These are phyloP conservation scores for Andrena marginata DNA, from an alignment of 2,888 invertebrate genomes.

Conservation along the genomic window DNA sequence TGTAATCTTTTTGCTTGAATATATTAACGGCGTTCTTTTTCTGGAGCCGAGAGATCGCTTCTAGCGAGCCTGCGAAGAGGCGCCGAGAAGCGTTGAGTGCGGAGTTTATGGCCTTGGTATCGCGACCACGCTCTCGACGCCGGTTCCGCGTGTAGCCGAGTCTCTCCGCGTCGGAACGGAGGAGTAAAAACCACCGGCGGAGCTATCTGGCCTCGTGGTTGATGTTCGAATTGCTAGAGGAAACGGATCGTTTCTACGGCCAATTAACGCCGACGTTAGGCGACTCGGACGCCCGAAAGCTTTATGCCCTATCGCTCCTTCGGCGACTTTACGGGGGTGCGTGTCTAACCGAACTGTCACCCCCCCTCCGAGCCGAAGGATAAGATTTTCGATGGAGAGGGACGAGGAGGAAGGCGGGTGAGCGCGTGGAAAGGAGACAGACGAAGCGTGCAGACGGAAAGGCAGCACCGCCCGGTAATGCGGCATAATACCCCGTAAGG, in stretches of 20 bases:
- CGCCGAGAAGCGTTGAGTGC: constrained; percentile 9
- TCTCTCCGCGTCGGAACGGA: no score
- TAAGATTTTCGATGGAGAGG: constrained; percentile 45
- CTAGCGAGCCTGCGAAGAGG: neutral
- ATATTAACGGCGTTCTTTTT: constrained; percentile 40
- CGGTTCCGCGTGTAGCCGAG: neutral
- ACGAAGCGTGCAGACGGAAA: constrained; percentile 55
- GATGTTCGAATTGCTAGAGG: neutral
- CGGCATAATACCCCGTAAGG: constrained; percentile 76
- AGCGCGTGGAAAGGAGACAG: neutral
- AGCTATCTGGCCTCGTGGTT: no score
- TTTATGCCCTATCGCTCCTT: constrained; percentile 1
- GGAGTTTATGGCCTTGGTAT: neutral
- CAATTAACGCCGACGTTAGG: constrained; percentile 38
- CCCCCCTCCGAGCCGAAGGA: constrained; percentile 16
- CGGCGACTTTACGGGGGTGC: constrained; percentile 42
- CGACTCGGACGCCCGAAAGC: constrained; percentile 27
- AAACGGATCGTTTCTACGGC: neutral
- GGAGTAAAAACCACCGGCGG: neutral
- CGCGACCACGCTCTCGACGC: neutral
- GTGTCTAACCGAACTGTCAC: constrained; percentile 20
- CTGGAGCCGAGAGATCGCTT: constrained; percentile 5
- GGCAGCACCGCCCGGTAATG: constrained; percentile 73
- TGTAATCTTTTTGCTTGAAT: constrained; percentile 58
- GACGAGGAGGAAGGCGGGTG: neutral